A percentile compares a stretch with the other conserved stretches of the same genome.
phyloP scores from a whole-genome alignment of 2,888 invertebrate genomes.

The Anaspis maculata region DNA sequence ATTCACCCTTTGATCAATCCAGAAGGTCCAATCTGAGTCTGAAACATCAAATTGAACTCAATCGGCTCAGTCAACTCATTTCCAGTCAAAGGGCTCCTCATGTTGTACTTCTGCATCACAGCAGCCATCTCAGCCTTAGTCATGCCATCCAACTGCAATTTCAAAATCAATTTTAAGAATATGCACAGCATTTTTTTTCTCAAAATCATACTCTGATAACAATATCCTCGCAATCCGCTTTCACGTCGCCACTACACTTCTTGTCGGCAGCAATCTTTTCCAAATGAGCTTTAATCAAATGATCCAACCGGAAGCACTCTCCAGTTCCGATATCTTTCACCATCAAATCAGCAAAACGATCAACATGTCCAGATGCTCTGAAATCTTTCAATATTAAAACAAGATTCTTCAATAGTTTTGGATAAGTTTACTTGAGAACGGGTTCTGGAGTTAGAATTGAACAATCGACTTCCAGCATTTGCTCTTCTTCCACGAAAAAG shows the following conservation, averaged over 20 bases:
- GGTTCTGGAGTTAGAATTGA: conserved; percentile 95
- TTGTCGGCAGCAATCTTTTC: conserved; percentile 83
- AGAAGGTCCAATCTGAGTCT: conserved; percentile 94
- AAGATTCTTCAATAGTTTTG: too few relatives aligned
- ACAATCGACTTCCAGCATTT: conserved; percentile 98
- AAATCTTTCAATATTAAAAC: conserved; percentile 10
- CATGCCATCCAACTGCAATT: conserved; percentile 93
- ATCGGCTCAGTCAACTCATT: conserved; percentile 94
- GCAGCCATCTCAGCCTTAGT: conserved; percentile 80
- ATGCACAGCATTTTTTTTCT: too few relatives aligned
- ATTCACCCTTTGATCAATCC: conserved; percentile 88
- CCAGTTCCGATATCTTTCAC: conserved; percentile 94
- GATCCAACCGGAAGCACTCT: conserved; percentile 96
- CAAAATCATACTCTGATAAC: too few relatives aligned
- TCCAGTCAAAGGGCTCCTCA: conserved; percentile 92
- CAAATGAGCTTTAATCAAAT: conserved; percentile 89
- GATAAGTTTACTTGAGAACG: conserved; percentile 69
- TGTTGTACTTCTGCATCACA: conserved; percentile 77
- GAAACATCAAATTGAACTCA: conserved; percentile 99
- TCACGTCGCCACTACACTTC: conserved; percentile 61
- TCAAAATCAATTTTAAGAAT: too few relatives aligned
- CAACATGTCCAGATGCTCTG: conserved; percentile 96
- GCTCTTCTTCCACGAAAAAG: conserved; percentile 93
- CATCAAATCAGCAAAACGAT: conserved; percentile 98
- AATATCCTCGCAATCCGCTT: conserved; percentile 69